Evolutionary conservation across 2,113 vertebrate genomes (phyloP).

Genomic region (Porphyrio hochstetteri): DNA sequence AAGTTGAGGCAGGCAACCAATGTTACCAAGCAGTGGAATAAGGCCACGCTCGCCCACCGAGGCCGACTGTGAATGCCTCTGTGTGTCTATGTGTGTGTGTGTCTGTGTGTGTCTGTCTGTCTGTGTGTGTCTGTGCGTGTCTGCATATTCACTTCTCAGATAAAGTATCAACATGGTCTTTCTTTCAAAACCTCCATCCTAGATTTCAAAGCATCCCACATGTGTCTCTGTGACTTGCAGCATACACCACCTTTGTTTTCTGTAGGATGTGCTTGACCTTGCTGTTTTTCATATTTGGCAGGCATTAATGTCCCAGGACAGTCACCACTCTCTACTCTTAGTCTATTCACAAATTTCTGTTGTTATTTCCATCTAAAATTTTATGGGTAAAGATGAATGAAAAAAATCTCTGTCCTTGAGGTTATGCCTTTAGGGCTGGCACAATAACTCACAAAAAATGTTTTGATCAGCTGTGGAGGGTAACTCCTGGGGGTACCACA

Average conservation of each 20-base stretch:
- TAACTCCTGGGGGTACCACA: rapidly evolving
- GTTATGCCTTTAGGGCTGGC: background rate
- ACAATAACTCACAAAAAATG: background rate
- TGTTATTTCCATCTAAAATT: background rate
- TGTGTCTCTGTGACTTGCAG: background rate
- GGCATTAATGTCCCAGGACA: background rate
- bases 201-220: background rate
- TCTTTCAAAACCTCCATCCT: background rate
- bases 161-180: background rate
- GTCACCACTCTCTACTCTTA: background rate
- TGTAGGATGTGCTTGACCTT: background rate
- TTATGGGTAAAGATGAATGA: background rate
- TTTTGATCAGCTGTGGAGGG: background rate
- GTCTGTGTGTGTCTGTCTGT: background rate
- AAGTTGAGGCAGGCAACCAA: background rate
- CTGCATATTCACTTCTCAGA: background rate
- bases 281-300: background rate
- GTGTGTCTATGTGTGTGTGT: too few species aligned
- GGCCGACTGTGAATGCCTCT: background rate
- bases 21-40: background rate
- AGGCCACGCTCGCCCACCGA: background rate
- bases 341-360: background rate
- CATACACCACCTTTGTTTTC: background rate
- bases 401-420: background rate
- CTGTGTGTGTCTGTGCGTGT: background rate